A percentile compares a stretch with the other conserved stretches of the same genome.
Conservation (phyloP, 2,888 invertebrate genomes). For the Pteria penguin region DNA sequence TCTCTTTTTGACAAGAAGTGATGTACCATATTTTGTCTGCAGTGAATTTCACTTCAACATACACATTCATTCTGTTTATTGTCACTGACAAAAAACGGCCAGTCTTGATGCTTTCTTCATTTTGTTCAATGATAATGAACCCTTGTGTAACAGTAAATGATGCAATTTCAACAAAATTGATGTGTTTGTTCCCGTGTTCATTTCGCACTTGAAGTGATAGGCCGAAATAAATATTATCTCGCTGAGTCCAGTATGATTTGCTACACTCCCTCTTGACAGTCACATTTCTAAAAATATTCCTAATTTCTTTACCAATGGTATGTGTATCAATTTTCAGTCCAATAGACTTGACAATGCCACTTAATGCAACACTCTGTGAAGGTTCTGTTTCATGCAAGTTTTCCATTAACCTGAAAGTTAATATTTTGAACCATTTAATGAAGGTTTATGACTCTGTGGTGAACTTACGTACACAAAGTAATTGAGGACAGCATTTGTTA, state of each 20-base stretch:
- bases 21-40: neutral
- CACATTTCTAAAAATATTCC: conserved; percentile 5
- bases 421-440: neutral
- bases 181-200: neutral
- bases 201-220: neutral
- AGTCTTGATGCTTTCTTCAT: neutral
- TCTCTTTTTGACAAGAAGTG: neutral
- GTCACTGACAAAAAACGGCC: neutral
- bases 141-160: neutral
- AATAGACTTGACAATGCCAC: neutral
- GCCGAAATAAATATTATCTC: neutral
- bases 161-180: neutral
- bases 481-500: too few species aligned
- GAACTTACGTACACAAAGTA: too few species aligned
- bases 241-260: conserved; percentile 6
- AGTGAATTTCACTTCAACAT: neutral
- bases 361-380: neutral
- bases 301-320: neutral
- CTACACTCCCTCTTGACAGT: neutral
- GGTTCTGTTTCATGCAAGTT: neutral
- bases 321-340: neutral
- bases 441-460: too few species aligned
- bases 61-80: conserved; percentile 1
- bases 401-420: neutral
- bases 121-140: neutral